Conservation (phyloP, 2,888 invertebrate species). For the Eulithis testata region DNA sequence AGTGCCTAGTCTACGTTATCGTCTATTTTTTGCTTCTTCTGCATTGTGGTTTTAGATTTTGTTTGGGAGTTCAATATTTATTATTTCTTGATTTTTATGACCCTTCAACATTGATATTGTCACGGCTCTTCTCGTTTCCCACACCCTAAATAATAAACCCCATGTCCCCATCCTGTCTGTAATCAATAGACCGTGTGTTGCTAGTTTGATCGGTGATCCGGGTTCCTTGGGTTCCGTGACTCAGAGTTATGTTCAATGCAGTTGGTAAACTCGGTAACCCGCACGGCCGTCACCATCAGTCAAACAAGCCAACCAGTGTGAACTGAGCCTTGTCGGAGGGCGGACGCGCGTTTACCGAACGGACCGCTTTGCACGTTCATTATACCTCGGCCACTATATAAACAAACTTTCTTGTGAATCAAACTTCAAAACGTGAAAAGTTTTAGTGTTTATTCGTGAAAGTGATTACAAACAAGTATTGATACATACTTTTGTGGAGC, state of each 20-base stretch:
- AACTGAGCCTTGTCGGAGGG: slow-evolving; percentile 60
- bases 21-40: slow-evolving; percentile 45
- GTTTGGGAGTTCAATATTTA: slow-evolving; percentile 14
- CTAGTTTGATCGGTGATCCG: slow-evolving; percentile 70
- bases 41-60: not conserved
- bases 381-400: slow-evolving; percentile 54
- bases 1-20: slow-evolving; percentile 59
- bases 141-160: slow-evolving; percentile 53
- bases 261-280: slow-evolving; percentile 53
- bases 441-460: slow-evolving; percentile 52
- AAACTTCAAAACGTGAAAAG: slow-evolving; percentile 61
- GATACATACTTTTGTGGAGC: slow-evolving; percentile 59
- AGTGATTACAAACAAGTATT: slow-evolving; percentile 59
- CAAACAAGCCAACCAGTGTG: slow-evolving; percentile 61
- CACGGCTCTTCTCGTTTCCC: slow-evolving; percentile 38
- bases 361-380: slow-evolving; percentile 54
- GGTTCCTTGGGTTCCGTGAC: slow-evolving; percentile 74
- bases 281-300: slow-evolving; percentile 54
- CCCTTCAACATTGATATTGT: slow-evolving; percentile 26
- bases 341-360: slow-evolving; percentile 63
- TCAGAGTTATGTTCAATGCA: slow-evolving; percentile 67
- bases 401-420: slow-evolving; percentile 67
- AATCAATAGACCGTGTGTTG: slow-evolving; percentile 68
- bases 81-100: slow-evolving; percentile 21
- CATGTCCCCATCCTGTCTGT: slow-evolving; percentile 59